Base-by-base conservation (phyloP, 2,113 vertebrate species). In the Rhombomys opimus region DNA sequence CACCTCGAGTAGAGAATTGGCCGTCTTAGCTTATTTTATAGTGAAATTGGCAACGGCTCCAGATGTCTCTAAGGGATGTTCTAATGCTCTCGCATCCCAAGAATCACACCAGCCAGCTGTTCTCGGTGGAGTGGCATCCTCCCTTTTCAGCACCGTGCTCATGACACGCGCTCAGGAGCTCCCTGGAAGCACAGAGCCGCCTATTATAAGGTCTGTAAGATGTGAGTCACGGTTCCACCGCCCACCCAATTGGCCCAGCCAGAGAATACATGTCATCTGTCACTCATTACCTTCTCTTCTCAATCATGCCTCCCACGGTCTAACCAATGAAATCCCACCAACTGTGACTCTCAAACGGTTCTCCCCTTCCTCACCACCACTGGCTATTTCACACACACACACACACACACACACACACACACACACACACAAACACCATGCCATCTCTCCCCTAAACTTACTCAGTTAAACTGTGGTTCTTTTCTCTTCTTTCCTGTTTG, bases 141-240 rank as follows among this genome's bases (percentile, higher is more conserved):
- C 67, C 59, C 73, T 50, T 63, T 50, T 94, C 57, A 77, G 93
- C 35, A 67, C 59, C 84, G 54, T 54, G 30, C 59, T 96, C 78
- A 85, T 88, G 84, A 92, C 94, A 59, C 52, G 13, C 32, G 50
- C 82, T 68, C 93, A 91, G 91, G 92, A 76, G 35, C 46, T 68
- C 20, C 77, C 87, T 57, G 70, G 63, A 65, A 63, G 57, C 86
- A 85, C 35, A 32, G 38, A 88, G 68, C 22, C 27, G 81, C 65
- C 52, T 54, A 65, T 68, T 57, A 25, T 11, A 63, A 94, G 25
- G 61, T 77, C 86, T 92, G 22, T 73, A 86, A 91, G 54, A 25
- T 52, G 46, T 91, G 89, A 95, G 65, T 97, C 94, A 97, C 5
- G 75, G 57, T 2, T 15, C 32, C 85, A 85, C 78, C 90, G 85